These are phyloP conservation scores for Catharus minimus DNA, from an alignment of 2,113 vertebrate species.

Conservation along the genomic window DNA sequence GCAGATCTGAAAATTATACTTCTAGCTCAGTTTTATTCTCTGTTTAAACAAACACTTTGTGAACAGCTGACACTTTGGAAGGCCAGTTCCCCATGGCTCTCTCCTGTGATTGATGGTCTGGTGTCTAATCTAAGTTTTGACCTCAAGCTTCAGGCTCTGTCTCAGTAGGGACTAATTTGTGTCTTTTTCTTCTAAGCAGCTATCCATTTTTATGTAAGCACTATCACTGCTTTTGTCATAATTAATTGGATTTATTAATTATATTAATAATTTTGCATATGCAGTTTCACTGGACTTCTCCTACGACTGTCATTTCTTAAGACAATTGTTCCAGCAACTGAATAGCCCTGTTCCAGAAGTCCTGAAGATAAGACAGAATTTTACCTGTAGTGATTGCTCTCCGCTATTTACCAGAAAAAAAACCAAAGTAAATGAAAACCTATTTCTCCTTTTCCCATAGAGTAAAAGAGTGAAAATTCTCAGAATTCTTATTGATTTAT, in stretches of 20 bases:
- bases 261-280: background rate
- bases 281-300: background rate
- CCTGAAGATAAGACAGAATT: background rate
- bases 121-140: background rate
- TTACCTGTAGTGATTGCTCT: background rate
- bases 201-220: background rate
- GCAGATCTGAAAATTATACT: background rate
- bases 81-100: background rate
- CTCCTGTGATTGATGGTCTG: background rate
- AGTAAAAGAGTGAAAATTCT: background rate
- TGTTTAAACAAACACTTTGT: background rate
- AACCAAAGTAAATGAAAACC: fast-evolving
- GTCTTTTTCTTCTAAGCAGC: background rate
- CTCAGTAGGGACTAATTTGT: background rate
- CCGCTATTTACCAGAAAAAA: background rate
- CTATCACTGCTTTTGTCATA: background rate
- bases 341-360: background rate
- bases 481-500: background rate
- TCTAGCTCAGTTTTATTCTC: background rate
- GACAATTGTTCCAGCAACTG: background rate
- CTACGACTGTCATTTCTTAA: background rate
- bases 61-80: background rate
- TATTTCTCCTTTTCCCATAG: background rate
- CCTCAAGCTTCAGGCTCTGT: background rate
- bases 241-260: background rate